Percentiles rank a stretch among this genome's conserved stretches.
phyloP scores from a whole-genome alignment of 2,113 vertebrate genomes.

The Apteryx mantelli region DNA sequence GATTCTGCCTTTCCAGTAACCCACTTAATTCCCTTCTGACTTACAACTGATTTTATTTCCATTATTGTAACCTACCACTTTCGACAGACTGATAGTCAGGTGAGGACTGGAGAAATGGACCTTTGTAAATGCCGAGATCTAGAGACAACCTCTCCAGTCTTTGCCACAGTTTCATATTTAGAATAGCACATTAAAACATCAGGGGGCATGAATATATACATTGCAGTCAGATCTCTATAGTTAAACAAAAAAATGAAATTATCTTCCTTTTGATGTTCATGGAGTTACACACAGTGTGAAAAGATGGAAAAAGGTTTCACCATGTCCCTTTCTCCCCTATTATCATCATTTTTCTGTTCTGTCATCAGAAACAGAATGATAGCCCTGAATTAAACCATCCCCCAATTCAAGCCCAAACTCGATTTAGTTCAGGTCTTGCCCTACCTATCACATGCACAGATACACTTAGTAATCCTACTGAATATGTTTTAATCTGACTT shows the following conservation, averaged over 20 bases:
- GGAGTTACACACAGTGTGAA: background rate
- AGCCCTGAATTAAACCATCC: background rate
- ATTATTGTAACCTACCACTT: background rate
- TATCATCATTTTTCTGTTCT: background rate
- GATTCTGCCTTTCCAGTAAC: background rate
- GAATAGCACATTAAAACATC: background rate
- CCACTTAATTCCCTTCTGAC: background rate
- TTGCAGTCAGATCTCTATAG: background rate
- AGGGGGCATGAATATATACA: background rate
- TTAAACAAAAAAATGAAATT: background rate
- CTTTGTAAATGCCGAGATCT: background rate
- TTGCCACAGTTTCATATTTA: background rate
- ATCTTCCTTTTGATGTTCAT: background rate
- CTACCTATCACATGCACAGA: background rate
- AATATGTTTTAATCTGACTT: background rate
- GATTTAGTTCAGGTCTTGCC: background rate
- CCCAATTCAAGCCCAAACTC: background rate
- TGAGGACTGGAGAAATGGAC: background rate
- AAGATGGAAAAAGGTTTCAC: background rate
- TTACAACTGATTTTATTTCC: background rate
- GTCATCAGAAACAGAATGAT: background rate
- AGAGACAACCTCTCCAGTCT: background rate
- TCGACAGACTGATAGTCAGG: background rate
- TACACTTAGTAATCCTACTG: background rate
- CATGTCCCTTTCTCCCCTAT: rapidly evolving